Evolutionary conservation across 30 jellyfish, hydroid and myxozoan species (phyloP).

Genomic region (Rhopilema esculentum): DNA sequence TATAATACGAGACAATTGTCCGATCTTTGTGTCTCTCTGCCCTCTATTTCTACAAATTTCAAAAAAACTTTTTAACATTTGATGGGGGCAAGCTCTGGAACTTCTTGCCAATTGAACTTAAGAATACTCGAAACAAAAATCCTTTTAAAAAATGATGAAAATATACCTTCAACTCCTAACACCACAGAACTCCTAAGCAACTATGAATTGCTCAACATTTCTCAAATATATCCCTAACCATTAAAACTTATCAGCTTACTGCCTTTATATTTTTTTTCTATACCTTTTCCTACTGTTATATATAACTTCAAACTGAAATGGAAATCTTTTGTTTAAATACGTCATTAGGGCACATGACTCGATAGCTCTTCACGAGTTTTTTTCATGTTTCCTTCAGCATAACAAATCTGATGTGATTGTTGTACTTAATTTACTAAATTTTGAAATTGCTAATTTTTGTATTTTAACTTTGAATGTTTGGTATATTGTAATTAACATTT

Average conservation of each 20-base stretch:
- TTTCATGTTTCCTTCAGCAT: constrained; percentile 27
- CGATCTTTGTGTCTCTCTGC: constrained; percentile 13
- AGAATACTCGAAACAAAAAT: constrained; percentile 16
- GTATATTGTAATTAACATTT: not conserved
- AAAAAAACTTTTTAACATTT: constrained; percentile 14
- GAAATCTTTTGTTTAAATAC: not conserved
- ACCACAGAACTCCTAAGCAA: not conserved
- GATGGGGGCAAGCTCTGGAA: constrained; percentile 26
- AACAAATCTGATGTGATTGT: not conserved
- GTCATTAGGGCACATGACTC: constrained; percentile 25
- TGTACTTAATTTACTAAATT: not conserved
- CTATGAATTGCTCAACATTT: not conserved
- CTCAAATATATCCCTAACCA: not conserved
- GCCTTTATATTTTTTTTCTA: not conserved
- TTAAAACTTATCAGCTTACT: not conserved
- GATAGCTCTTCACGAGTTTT: constrained; percentile 29
- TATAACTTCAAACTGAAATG: constrained; percentile 6
- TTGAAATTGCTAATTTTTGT: not conserved
- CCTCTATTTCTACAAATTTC: constrained; percentile 7
- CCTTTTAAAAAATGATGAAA: constrained; percentile 20
- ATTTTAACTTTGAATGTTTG: not conserved
- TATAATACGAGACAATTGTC: constrained; percentile 19
- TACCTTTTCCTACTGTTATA: not conserved
- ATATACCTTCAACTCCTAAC: not conserved
- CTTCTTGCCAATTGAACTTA: constrained; percentile 18